A percentile compares a stretch with the other conserved stretches of the same genome.
These are phyloP conservation scores for Galaxias olidus DNA, from an alignment of 2,797 vertebrate species.

Conservation along the genomic window DNA sequence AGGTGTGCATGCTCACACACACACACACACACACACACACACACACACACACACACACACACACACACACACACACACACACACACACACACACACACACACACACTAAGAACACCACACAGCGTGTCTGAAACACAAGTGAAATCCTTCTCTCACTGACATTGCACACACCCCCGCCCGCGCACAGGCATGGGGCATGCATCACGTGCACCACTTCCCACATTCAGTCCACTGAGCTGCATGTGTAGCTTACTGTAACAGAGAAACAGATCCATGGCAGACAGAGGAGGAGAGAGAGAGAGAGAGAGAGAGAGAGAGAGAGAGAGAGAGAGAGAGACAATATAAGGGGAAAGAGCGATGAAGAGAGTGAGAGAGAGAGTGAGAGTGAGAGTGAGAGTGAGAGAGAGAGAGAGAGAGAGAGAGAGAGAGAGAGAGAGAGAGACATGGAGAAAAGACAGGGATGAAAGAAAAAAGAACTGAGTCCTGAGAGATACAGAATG, in stretches of 20 bases:
- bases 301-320: neutral
- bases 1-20: neutral
- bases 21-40: constrained; percentile 23
- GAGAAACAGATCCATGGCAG: constrained; percentile 1
- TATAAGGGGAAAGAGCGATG: neutral
- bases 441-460: neutral
- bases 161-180: no score
- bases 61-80: neutral
- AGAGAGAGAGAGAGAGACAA: neutral
- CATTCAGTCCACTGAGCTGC: no score
- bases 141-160: no score
- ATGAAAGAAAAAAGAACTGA: neutral
- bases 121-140: no score
- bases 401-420: no score
- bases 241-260: constrained; percentile 8
- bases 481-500: no score
- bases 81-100: constrained; percentile 4
- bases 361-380: neutral
- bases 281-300: neutral
- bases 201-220: no score
- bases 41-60: constrained; percentile 1
- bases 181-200: no score
- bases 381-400: neutral
- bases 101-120: neutral
- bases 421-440: constrained; percentile 6